Conservation (phyloP, 2,797 vertebrate genomes). For the Typhlichthys eigenmanni region DNA sequence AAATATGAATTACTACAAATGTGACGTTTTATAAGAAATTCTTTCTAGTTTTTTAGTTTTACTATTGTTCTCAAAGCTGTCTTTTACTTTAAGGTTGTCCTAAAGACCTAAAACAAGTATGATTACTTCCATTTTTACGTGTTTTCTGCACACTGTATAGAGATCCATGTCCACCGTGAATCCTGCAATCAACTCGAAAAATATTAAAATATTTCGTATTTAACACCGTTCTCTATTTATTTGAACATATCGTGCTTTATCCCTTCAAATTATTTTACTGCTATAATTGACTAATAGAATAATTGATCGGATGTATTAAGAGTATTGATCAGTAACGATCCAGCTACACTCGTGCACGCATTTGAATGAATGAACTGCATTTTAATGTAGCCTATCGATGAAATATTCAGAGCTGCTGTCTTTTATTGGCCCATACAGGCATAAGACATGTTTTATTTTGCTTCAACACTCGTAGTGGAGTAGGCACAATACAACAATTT, state of each 20-base stretch:
- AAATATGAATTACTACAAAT: background rate
- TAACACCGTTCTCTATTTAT: too few species aligned
- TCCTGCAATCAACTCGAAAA: too few species aligned
- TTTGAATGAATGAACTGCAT: conserved; percentile 56
- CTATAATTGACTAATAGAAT: conserved; percentile 59
- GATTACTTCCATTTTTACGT: too few species aligned
- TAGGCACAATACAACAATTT: conserved; percentile 64
- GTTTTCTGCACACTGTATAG: too few species aligned
- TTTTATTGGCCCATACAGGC: conserved; percentile 61
- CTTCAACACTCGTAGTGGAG: conserved; percentile 60
- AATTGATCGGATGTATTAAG: conserved; percentile 57
- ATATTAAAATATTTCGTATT: too few species aligned
- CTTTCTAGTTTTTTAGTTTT: too few species aligned
- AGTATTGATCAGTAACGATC: conserved; percentile 60
- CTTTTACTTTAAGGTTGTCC: too few species aligned
- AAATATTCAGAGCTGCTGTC: conserved; percentile 53
- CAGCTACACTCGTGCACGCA: conserved; percentile 45
- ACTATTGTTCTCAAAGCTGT: too few species aligned
- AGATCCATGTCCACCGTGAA: too few species aligned
- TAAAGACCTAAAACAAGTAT: too few species aligned
- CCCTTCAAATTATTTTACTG: conserved; percentile 34
- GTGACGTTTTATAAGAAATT: background rate
- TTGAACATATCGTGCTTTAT: too few species aligned
- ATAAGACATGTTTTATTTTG: conserved; percentile 66
- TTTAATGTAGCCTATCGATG: conserved; percentile 47